A percentile compares a stretch with the other conserved stretches of the same genome.
Evolutionary conservation across 2,888 invertebrate genomes (phyloP).

Genomic region (Cremastobaeus sp.): DNA sequence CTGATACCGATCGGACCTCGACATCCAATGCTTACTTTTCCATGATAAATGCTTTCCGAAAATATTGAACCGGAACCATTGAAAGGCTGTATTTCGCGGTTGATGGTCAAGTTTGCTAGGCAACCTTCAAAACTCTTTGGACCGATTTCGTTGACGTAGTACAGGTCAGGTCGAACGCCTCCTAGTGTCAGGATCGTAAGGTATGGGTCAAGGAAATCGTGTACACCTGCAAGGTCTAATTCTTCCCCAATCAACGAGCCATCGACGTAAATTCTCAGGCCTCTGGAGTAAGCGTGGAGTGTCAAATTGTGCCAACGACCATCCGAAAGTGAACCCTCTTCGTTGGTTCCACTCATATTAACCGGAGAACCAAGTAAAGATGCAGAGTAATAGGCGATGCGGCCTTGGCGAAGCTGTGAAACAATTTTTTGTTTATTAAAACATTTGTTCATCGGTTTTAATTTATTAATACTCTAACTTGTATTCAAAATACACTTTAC

Average conservation of each 20-base stretch:
- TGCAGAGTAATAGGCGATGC: constrained; percentile 83
- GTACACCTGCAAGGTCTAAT: constrained; percentile 90
- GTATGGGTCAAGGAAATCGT: constrained; percentile 95
- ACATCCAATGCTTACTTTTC: constrained; percentile 88
- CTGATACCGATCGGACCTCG: constrained; percentile 83
- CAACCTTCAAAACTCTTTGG: constrained; percentile 91
- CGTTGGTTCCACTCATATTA: constrained; percentile 87
- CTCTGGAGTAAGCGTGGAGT: constrained; percentile 85
- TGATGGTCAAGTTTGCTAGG: constrained; percentile 91
- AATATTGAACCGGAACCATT: constrained; percentile 92
- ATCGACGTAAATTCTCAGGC: constrained; percentile 86
- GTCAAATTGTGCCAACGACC: constrained; percentile 95
- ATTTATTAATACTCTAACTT: too few relatives aligned
- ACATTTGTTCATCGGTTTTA: too few relatives aligned
- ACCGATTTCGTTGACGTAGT: constrained; percentile 79
- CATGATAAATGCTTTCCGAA: constrained; percentile 83
- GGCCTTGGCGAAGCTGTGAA: constrained; percentile 83
- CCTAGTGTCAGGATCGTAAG: constrained; percentile 89
- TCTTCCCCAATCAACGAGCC: constrained; percentile 88
- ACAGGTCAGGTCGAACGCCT: constrained; percentile 84
- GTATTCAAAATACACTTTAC: constrained; percentile 72
- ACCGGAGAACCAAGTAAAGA: constrained; percentile 88
- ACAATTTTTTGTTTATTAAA: background rate
- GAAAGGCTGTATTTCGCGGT: constrained; percentile 93
- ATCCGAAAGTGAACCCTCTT: constrained; percentile 84